Conservation (phyloP, 2,113 vertebrate genomes). For the Ochotona princeps region DNA sequence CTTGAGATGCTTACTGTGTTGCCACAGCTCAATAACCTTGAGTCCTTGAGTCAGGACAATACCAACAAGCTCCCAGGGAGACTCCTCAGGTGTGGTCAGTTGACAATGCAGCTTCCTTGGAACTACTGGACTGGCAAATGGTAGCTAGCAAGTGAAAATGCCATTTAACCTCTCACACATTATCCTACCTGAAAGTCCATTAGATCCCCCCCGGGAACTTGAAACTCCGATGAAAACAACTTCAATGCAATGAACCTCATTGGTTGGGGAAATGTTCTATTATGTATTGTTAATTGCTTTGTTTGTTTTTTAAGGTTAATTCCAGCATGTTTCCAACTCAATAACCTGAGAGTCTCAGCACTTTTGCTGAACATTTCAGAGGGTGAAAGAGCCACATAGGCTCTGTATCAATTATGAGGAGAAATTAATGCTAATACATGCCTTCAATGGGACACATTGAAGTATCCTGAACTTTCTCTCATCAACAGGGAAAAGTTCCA, state of each 20-base stretch:
- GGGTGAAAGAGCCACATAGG: constrained; percentile 8
- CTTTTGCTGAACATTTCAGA: constrained; percentile 52
- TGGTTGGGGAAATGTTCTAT: constrained; percentile 31
- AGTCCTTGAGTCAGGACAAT: constrained; percentile 10
- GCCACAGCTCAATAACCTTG: not conserved
- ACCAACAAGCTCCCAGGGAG: not conserved
- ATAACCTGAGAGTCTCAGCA: constrained; percentile 8
- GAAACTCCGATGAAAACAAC: constrained; percentile 7
- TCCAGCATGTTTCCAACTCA: constrained; percentile 44
- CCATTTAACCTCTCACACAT: constrained; percentile 19
- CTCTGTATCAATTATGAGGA: constrained; percentile 47
- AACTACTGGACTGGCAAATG: not conserved
- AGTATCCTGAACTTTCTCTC: constrained; percentile 47
- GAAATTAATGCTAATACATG: constrained; percentile 66
- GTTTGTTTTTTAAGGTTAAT: constrained; percentile 52
- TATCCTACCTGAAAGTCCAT: not conserved
- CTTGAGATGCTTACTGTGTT: not conserved
- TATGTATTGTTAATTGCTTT: not conserved
- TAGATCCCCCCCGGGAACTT: constrained; percentile 36
- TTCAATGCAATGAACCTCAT: not conserved
- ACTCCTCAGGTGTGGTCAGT: not conserved
- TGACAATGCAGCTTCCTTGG: not conserved
- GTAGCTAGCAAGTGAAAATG: constrained; percentile 35
- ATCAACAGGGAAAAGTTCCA: constrained; percentile 36
- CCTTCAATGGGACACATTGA: constrained; percentile 54